Evolutionary conservation across 2,888 invertebrate species (phyloP), one percentile per base, ranked within the genome.

Genomic region (Oxytorus armatus): DNA sequence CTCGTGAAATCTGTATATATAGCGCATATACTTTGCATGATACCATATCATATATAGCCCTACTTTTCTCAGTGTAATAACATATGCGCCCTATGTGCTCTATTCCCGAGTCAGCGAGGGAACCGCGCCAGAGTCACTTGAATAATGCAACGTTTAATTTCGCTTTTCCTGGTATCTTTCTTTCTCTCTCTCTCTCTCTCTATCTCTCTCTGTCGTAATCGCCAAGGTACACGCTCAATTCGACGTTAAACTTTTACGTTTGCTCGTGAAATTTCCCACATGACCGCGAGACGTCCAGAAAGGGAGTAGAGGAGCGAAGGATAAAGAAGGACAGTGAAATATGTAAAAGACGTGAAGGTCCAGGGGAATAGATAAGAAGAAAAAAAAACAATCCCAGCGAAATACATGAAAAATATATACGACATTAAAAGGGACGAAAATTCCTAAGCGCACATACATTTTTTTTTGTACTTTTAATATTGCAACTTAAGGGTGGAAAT

Each of bases 71-170:
- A 11, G 63, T 66, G 78, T 81, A 78, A 78, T 81, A 81, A 81
- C 81, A 81, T n/a, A n/a, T 69, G 57, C 55, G 55, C 57, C 53
- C 77, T 36, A 63, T 77, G 61, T 49, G 53, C 51, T 59, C 42
- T 44, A 42, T 59, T 39, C 59, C 23, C 11, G 65, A 53, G 75
- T 79, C 51, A 44, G 29, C 44, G 74, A 47, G 65, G 57, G 55
- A 57, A 66, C 23, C 47, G 18, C 18, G 74, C 65, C 65, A 66
- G 79, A 70, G 47, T 47, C 82, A 82, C 73, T 86, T 88, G 85
- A 88, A 88, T 88, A 88, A 88, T 88, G 88, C 85, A 88, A 83
- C 86, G 84, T 88, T 88, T 88, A 87, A 88, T 88, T 88, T 88
- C 86, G 76, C 77, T 77, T 72, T 81, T 79, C 63, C 75, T 59